Base-by-base conservation (phyloP, 2,113 vertebrate genomes). In the Balaeniceps rex region DNA sequence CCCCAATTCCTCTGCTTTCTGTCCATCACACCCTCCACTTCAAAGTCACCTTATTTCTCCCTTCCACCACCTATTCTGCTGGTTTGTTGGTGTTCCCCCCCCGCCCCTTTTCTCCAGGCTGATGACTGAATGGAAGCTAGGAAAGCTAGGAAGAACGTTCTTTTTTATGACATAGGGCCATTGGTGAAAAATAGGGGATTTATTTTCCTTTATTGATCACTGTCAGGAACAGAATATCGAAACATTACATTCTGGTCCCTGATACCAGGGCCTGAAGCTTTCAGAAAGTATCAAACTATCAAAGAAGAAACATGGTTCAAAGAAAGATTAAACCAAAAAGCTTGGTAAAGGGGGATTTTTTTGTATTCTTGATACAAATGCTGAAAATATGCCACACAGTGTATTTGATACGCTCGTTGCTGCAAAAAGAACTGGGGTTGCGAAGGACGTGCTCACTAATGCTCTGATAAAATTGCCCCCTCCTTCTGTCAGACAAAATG, bases 71-170 rank as follows among this genome's bases (percentile, higher is more conserved):
- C 31, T 24, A 6, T 17, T 24, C 14, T n/a, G 21, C 3, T 18
- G 31, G 7, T 3, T 2, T 2, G 21, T 2, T 2, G 21, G 51
- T 15, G 26, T 8, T 63, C 5, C 14, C 4, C 2, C 9, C 42
- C 42, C 12, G 6, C 2, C 9, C 29, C 34, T 34, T 72, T 85
- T 47, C 57, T 83, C 65, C 63, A 63, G 61, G 29, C 29, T 57
- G 25, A 40, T n/a, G 29, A 81, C 52, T 71, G n/a, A 66, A 75
- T 3, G 3, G 57, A 69, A 72, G 47, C 24, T 63, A 24, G 21
- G 19, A 88, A 69, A 72, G 47, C 24, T 63, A 24, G 21, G 19
- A 88, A 71, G 11, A 58, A 64, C 12, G 36, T 5, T 47, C 23
- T 12, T 44, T 36, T 76, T 55, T 28, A 52, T 38, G 28, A 26